Base-by-base conservation (phyloP, 2,888 invertebrate genomes). In the Eucriotettix oculatus region DNA sequence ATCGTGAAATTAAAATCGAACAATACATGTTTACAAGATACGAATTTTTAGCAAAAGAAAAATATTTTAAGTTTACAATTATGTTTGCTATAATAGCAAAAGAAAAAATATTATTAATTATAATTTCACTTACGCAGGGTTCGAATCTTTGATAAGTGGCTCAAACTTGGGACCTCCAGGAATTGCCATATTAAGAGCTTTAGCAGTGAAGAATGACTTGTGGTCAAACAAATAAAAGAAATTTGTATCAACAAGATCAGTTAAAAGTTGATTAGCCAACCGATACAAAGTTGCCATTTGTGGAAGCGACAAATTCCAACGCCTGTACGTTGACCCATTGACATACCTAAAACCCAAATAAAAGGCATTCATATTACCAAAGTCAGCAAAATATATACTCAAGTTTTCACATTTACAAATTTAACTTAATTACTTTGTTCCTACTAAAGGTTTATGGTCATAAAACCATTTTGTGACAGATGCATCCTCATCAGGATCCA, bases 81-180 rank as follows among this genome's bases (percentile, higher is more conserved):
- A 53, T 53, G 16, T 52, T 52, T 29, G 54, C 52, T 48, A 48
- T 61, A 53, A 56, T 56, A 57, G 43, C 59, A 52, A 43, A 60
- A 59, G 62, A 56, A 48, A 56, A 53, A 40, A 59, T 59, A 16
- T 60, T 53, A 48, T 61, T 54, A 57, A 17, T 16, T 16, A 42
- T 16, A 42, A 44, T 7, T 43, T 44, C 14, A 57, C 82, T 78
- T 76, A 88, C 86, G 87, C 93, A 58, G 93, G 87, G 69, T 94
- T 95, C 68, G 93, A 90, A 74, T 99, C 99, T 71, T 99, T 99
- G 16, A 99, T 95, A 9, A 99, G 77, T 0, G 99, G 99, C 73
- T 99, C 99, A 77, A 99, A 99, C 75, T 99, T 99, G 0, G 99
- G 99, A 0, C 99, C 99, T 59, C 99, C 99, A 11, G 99, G 99